Percentiles rank a stretch among this genome's conserved stretches.
These are phyloP conservation scores for Leucoma salicis DNA, from an alignment of 2,888 invertebrate species.

Conservation along the genomic window DNA sequence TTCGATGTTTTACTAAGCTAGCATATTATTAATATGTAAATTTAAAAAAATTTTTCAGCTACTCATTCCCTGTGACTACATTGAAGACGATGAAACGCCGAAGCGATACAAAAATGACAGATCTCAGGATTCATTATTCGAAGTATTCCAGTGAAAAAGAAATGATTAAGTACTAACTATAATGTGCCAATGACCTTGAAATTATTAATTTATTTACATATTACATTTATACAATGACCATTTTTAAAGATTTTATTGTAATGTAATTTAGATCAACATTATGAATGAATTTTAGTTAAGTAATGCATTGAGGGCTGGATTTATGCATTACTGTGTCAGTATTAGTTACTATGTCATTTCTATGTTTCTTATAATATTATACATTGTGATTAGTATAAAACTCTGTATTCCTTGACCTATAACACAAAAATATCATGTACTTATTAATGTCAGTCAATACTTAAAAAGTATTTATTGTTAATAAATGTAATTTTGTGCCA, in stretches of 20 bases:
- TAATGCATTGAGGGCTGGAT: conserved; percentile 58
- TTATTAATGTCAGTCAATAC: conserved; percentile 14
- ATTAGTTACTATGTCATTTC: neutral
- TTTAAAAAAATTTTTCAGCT: conserved; percentile 53
- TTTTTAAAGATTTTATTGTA: conserved; percentile 29
- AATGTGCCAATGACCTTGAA: conserved; percentile 35
- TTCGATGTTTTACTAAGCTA: too few species aligned
- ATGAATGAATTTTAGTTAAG: conserved; percentile 8
- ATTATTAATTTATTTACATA: conserved; percentile 23
- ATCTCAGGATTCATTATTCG: conserved; percentile 55
- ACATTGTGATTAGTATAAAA: neutral
- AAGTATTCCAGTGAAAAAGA: conserved; percentile 54
- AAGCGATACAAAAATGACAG: conserved; percentile 58
- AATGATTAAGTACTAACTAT: conserved; percentile 4
- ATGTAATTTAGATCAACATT: conserved; percentile 4
- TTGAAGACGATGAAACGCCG: conserved; percentile 54
- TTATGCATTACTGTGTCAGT: conserved; percentile 39
- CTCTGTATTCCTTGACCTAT: neutral
- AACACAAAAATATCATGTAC: too few species aligned
- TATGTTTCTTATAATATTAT: neutral
- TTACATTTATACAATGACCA: conserved; percentile 37
- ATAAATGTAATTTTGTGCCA: conserved; percentile 18
- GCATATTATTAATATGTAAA: too few species aligned
- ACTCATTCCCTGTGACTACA: conserved; percentile 59
- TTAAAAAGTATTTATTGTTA: conserved; percentile 6